These are phyloP conservation scores for Pangasius djambal DNA, from an alignment of 2,797 vertebrate species.

Conservation along the genomic window DNA sequence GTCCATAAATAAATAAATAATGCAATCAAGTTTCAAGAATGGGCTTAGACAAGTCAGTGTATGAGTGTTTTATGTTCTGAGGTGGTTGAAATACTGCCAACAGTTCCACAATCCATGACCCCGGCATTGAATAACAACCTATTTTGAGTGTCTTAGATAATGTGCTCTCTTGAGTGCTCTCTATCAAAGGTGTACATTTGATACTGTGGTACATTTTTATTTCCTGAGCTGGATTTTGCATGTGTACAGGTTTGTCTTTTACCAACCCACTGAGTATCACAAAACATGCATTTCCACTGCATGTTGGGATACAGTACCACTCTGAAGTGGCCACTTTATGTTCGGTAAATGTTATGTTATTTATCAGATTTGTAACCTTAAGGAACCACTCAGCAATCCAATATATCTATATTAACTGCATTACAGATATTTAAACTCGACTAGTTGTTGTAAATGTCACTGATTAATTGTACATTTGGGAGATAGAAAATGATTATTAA, in stretches of 20 bases:
- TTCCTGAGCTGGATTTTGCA: conserved; percentile 45
- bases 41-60: conserved; percentile 30
- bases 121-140: conserved; percentile 10
- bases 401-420: conserved; percentile 74
- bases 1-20: conserved; percentile 29
- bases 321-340: conserved; percentile 48
- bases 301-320: conserved; percentile 58
- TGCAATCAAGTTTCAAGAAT: conserved; percentile 34
- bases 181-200: conserved; percentile 48
- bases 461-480: conserved; percentile 80
- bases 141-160: conserved; percentile 25
- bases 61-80: conserved; percentile 21
- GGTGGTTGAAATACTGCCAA: conserved; percentile 40
- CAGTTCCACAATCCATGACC: conserved; percentile 26
- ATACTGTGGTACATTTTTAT: conserved; percentile 52
- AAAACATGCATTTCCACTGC: conserved; percentile 59
- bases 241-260: conserved; percentile 54
- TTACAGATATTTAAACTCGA: conserved; percentile 73
- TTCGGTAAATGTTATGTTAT: conserved; percentile 76
- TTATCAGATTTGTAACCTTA: conserved; percentile 77
- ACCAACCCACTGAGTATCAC: conserved; percentile 52
- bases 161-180: conserved; percentile 23
- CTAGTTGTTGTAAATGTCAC: conserved; percentile 83
- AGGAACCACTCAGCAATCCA: conserved; percentile 70
- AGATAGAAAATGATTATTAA: conserved; percentile 79